phyloP scores from a whole-genome alignment of 2,797 vertebrate species.

The Gobio occitaniae region DNA sequence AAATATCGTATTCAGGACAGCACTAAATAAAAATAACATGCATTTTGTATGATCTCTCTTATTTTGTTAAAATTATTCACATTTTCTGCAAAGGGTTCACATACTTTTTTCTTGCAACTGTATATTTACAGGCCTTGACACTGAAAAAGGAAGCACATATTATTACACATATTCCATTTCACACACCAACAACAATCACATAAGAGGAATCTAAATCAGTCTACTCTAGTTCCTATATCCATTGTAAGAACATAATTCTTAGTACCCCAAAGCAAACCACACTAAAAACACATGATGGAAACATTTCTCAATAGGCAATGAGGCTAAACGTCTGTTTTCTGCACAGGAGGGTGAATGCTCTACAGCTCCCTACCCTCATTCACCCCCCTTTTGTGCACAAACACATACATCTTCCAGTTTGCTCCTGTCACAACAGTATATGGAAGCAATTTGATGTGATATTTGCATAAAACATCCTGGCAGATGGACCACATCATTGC shows the following conservation, averaged over 20 bases:
- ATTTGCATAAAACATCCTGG: background rate
- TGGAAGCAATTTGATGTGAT: constrained; percentile 6
- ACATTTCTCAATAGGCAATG: background rate
- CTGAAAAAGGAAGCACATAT: constrained; percentile 6
- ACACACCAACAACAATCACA: background rate
- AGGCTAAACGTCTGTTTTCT: background rate
- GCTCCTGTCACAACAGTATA: background rate
- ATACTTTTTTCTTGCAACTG: too few relatives aligned
- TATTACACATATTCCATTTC: background rate
- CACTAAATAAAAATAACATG: too few relatives aligned
- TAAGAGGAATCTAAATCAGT: background rate
- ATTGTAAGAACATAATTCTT: background rate
- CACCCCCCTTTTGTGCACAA: background rate
- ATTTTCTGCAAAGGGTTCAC: too few relatives aligned
- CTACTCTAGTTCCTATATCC: constrained; percentile 2
- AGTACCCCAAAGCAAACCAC: background rate
- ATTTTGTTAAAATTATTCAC: too few relatives aligned
- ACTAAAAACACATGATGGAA: background rate
- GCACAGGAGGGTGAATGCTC: constrained; percentile 10
- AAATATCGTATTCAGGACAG: too few relatives aligned
- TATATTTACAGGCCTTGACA: too few relatives aligned
- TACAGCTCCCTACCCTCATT: background rate
- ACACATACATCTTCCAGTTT: background rate
- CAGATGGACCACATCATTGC: background rate
- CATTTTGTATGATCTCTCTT: too few relatives aligned